Evolutionary conservation across 1,140 invertebrate genomes (phyloP).

Genomic region (Mya arenaria): DNA sequence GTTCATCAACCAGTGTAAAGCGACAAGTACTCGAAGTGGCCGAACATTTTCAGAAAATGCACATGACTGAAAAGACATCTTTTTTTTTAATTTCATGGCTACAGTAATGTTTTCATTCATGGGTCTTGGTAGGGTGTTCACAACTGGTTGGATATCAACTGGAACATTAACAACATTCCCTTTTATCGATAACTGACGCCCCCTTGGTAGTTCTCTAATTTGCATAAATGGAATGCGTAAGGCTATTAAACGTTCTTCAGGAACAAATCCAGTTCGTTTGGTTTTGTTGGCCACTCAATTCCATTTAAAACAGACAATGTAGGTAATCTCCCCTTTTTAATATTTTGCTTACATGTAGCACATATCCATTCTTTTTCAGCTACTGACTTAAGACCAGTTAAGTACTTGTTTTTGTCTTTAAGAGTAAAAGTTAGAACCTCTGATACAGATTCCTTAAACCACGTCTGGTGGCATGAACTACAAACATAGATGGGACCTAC

Average conservation of each 20-base stretch:
- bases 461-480: slow-evolving; percentile 51
- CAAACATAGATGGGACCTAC: slow-evolving; percentile 40
- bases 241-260: slow-evolving; percentile 59
- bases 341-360: slow-evolving; percentile 40
- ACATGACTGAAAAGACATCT: slow-evolving; percentile 23
- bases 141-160: slow-evolving; percentile 49
- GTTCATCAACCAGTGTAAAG: slow-evolving; percentile 22
- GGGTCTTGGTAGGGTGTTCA: slow-evolving; percentile 50
- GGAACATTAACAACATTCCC: slow-evolving; percentile 63
- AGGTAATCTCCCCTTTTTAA: slow-evolving; percentile 39
- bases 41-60: slow-evolving; percentile 34
- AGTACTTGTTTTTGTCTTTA: slow-evolving; percentile 24
- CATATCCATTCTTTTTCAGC: slow-evolving; percentile 49
- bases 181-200: slow-evolving; percentile 48
- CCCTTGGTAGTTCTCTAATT: slow-evolving; percentile 51
- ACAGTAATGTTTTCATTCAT: slow-evolving; percentile 34
- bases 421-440: not conserved
- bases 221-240: slow-evolving; percentile 62
- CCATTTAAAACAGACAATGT: slow-evolving; percentile 55
- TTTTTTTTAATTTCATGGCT: slow-evolving; percentile 50
- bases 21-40: slow-evolving; percentile 8
- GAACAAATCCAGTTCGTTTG: slow-evolving; percentile 52
- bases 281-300: slow-evolving; percentile 56
- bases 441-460: slow-evolving; percentile 52
- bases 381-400: slow-evolving; percentile 6